Evolutionary conservation across 1,140 invertebrate species (phyloP).

Genomic region (Drosophila sturtevanti): DNA sequence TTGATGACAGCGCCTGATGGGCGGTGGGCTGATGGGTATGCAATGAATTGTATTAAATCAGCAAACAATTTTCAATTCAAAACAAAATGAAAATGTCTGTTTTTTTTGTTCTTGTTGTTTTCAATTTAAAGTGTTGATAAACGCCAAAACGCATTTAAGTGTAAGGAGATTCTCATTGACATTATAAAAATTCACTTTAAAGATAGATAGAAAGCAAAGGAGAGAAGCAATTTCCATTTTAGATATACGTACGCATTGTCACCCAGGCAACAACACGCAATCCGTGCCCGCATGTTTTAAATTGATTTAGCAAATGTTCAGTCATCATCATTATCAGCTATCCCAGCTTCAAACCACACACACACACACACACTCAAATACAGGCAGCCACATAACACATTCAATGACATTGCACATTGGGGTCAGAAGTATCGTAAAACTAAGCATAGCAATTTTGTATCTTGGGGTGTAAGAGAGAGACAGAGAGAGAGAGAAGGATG

Average conservation of each 20-base stretch:
- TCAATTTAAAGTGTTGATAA: too few species aligned
- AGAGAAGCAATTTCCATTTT: slow-evolving; percentile 42
- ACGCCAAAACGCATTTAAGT: too few species aligned
- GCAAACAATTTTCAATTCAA: neutral
- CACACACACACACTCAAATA: neutral
- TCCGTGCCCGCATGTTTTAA: slow-evolving; percentile 34
- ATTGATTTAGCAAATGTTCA: slow-evolving; percentile 70
- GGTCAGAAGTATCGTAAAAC: too few species aligned
- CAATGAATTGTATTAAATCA: neutral
- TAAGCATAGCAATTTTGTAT: too few species aligned
- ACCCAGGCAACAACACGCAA: slow-evolving; percentile 1
- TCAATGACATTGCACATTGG: neutral
- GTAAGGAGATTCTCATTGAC: neutral
- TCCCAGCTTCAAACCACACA: slow-evolving; percentile 17
- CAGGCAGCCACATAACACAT: neutral
- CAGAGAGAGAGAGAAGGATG: too few species aligned
- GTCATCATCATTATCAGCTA: slow-evolving; percentile 66
- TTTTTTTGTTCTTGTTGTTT: too few species aligned
- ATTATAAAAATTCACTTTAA: neutral
- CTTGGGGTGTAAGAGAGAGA: too few species aligned
- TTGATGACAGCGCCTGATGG: neutral
- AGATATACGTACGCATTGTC: slow-evolving; percentile 32
- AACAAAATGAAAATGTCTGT: neutral
- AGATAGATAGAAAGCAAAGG: neutral
- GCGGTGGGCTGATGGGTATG: too few species aligned